phyloP scores from a whole-genome alignment of 1,140 invertebrate species.

The Drosophila dunni region DNA sequence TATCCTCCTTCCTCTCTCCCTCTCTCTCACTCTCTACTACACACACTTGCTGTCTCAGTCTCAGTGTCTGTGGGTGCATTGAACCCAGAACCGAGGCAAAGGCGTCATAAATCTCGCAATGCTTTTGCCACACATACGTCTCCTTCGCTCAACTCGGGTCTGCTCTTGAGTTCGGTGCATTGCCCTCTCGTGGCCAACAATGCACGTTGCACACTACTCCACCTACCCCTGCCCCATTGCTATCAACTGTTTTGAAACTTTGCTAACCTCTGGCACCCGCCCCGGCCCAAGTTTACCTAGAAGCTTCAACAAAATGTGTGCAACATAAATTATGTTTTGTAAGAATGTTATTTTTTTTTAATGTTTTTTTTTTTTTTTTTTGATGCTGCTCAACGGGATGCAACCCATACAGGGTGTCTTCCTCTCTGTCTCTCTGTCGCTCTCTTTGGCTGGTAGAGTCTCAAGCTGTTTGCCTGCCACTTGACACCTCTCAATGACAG shows the following conservation, averaged over 20 bases:
- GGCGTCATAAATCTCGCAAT: slow-evolving; percentile 47
- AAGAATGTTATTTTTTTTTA: slow-evolving; percentile 63
- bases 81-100: slow-evolving; percentile 44
- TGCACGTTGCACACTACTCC: slow-evolving; percentile 3
- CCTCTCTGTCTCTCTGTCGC: background rate
- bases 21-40: background rate
- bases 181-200: slow-evolving; percentile 43
- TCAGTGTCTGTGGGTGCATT: slow-evolving; percentile 14
- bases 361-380: slow-evolving; percentile 17
- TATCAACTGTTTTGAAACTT: no score
- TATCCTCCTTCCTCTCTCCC: background rate
- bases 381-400: slow-evolving; percentile 30
- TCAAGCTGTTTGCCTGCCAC: slow-evolving; percentile 69
- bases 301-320: slow-evolving; percentile 64
- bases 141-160: background rate
- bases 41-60: background rate
- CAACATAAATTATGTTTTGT: slow-evolving; percentile 82
- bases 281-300: background rate
- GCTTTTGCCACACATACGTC: slow-evolving; percentile 30
- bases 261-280: background rate
- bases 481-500: slow-evolving; percentile 77
- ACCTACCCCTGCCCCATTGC: background rate
- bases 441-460: slow-evolving; percentile 10
- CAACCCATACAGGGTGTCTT: slow-evolving; percentile 5
- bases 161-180: slow-evolving; percentile 26